Conservation (phyloP, 2,113 vertebrate species). For the Brachyistius frenatus region DNA sequence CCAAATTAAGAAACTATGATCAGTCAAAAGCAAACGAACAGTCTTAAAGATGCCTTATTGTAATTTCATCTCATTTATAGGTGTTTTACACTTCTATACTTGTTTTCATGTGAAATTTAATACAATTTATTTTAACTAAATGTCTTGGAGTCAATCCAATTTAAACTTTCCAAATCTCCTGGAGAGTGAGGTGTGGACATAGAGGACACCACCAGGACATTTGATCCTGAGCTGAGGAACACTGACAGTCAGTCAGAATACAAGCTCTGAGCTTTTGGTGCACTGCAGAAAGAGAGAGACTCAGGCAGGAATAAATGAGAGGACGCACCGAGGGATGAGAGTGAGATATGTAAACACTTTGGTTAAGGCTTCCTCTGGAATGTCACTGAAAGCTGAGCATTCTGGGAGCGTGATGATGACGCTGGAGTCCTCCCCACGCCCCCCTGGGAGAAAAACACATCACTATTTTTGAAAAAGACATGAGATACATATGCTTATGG, state of each 20-base stretch:
- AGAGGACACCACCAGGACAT: conserved; percentile 47
- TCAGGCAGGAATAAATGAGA: conserved; percentile 34
- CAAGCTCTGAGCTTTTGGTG: conserved; percentile 67
- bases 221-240: conserved; percentile 36
- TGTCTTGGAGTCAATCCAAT: not conserved
- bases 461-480: not conserved
- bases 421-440: conserved; percentile 91
- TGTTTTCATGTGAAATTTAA: not conserved
- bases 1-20: not conserved
- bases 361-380: conserved; percentile 88
- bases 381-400: conserved; percentile 90
- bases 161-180: not conserved
- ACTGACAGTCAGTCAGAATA: conserved; percentile 64
- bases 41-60: no score
- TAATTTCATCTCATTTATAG: not conserved
- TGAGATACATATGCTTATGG: rapidly evolving
- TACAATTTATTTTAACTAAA: not conserved
- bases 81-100: not conserved
- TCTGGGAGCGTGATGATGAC: conserved; percentile 97
- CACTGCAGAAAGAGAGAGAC: conserved; percentile 77
- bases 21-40: no score
- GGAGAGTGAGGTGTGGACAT: conserved; percentile 18
- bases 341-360: conserved; percentile 94
- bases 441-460: conserved; percentile 82
- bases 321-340: conserved; percentile 88